Base-by-base conservation (phyloP, 2,888 invertebrate genomes). In the Gisinianus flammeolus region DNA sequence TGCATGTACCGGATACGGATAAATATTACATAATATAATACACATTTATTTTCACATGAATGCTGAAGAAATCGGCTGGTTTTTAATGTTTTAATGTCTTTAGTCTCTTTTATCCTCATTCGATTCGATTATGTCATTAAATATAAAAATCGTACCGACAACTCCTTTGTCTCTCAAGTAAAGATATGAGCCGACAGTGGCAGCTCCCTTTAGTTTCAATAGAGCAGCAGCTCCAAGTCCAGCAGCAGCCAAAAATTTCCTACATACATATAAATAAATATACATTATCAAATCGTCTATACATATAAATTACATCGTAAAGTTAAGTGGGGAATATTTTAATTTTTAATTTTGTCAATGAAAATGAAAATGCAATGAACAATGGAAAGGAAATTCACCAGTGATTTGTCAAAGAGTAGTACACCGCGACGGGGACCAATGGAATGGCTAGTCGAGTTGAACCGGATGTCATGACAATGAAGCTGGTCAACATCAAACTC, bases 211-310 rank as follows among this genome's bases (percentile, higher is more conserved):
- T 1, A 58, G 12, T 58, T 72, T 72, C 2, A 72, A n/a, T 10
- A 72, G 31, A 10, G 72, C 72, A n/a, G 72, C 72, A 22, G 24
- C 72, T 22, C 24, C 72, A n/a, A 72, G 16, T n/a, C 72, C 72
- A 58, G 58, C 72, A 10, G 26, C 72, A 30, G 28, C 56, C n/a
- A 58, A 30, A 12, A 44, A 58, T 72, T 30, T 67, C n/a, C n/a
- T 54, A 44, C 6, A 10, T 44, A 44, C 44, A 44, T 10, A 10
- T 44, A 44, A 44, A 44, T 44, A 10, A 44, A 44, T 44, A 6
- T 44, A 10, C 44, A 10, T 44, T 6, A 44, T 44, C 44, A 44
- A 16, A 10, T 44, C 16, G 6, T 44, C 44, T 16, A 10, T 6
- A 6, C 6, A 44, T 44, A 44, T 44, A 44, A 10, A 10, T 44